Evolutionary conservation across 2,888 invertebrate species (phyloP), one percentile per base, ranked within the genome.

Genomic region (Lasioglossum leucozonium): DNA sequence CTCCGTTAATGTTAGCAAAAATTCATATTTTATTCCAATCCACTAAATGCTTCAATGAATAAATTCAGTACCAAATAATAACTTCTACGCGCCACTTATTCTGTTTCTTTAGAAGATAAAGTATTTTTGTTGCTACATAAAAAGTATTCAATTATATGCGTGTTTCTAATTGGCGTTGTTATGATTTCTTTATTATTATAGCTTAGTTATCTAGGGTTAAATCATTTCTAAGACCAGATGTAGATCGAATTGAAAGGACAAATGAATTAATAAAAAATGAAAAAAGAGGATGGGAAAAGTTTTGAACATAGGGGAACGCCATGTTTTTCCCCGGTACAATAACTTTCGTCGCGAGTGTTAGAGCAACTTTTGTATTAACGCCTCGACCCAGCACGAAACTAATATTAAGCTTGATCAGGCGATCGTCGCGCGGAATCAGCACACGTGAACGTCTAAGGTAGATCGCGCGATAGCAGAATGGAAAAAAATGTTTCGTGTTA

Each of bases 401-500:
- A 74, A 79, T 84, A 73, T 72, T 42, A 73, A 75, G 8, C 47
- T 10, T 26, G 26, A 76, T 69, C 11, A 6, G n/a, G 30, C 58
- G 69, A 67, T 78, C 72, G 71, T 77, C 75, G 34, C n/a, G 72
- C 71, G 42, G 85, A 65, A 85, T 81, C 81, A 78, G 75, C 40
- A 11, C 81, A 34, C 42, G 40, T 69, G 47, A 58, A 62, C 18
- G 30, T 16, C 71, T 34, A 4, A 42, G 42, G n/a, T 18, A 78
- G 79, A 82, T 86, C 44, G 67, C 0, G 0, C 4, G 86, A 86
- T 86, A 82, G 67, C 34, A 26, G 44, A 40, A 44, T 26, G 44
- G 42, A 26, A 40, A 75, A 80, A 72, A 78, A 69, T 62, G 77
- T 81, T 84, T 85, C 81, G 74, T 85, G 85, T 75, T 86, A 85